Conservation (phyloP, 2,797 vertebrate genomes). For the Trematomus bernacchii region DNA sequence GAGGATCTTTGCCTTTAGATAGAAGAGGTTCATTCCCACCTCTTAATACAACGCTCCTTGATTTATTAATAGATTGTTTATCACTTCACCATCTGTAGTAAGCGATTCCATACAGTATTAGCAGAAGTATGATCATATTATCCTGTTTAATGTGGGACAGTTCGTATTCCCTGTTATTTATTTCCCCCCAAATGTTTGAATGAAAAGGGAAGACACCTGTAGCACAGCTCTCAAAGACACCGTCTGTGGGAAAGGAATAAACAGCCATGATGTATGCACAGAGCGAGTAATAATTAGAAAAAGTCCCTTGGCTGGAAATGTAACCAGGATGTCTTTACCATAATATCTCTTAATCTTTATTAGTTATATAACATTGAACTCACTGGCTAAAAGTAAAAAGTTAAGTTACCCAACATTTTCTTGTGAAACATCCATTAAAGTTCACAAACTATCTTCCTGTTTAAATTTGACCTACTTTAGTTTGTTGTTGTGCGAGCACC, state of each 20-base stretch:
- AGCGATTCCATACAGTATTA: not conserved
- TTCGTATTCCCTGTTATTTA: not conserved
- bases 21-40: not conserved
- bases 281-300: not conserved
- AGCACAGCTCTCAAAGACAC: not conserved
- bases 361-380: not conserved
- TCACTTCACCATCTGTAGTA: constrained; percentile 13
- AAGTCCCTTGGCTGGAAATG: too few relatives aligned
- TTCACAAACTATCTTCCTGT: not conserved
- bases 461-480: not conserved
- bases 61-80: constrained; percentile 21
- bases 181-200: not conserved
- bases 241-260: not conserved
- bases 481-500: too few relatives aligned
- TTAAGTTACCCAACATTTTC: not conserved
- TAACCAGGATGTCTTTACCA: too few relatives aligned
- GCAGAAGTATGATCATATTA: not conserved
- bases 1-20: constrained; percentile 7
- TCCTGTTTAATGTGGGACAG: not conserved
- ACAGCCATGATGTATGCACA: fast-evolving
- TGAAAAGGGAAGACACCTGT: not conserved
- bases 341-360: not conserved
- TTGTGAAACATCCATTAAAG: not conserved
- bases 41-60: constrained; percentile 11
- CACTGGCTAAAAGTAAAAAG: not conserved